Conservation (phyloP, 1,140 invertebrate species). For the Hypsibius dujardini region DNA sequence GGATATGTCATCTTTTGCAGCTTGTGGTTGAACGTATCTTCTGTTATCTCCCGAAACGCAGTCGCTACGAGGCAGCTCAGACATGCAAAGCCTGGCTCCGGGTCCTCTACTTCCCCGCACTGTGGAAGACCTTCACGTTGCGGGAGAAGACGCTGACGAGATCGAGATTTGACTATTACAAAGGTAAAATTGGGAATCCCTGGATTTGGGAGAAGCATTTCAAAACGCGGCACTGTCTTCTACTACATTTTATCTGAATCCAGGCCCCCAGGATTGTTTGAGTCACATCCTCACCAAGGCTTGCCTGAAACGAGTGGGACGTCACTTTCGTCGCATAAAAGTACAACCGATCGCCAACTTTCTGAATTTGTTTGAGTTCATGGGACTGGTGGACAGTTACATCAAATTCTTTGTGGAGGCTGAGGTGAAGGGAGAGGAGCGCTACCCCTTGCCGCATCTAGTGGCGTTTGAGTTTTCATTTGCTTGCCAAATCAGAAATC, state of each 20-base stretch:
- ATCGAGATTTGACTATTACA: conserved; percentile 58
- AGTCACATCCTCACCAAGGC: conserved; percentile 54
- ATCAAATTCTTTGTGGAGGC: conserved; percentile 40
- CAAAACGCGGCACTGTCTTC: no score
- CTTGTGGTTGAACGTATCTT: conserved; percentile 54
- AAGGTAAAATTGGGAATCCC: conserved; percentile 46
- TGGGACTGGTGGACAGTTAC: conserved; percentile 57
- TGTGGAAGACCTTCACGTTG: conserved; percentile 53
- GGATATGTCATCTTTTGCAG: not conserved
- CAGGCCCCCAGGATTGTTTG: conserved; percentile 42
- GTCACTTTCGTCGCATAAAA: conserved; percentile 45
- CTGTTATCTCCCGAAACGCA: conserved; percentile 45
- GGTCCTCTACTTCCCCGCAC: conserved; percentile 51
- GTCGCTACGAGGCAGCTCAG: conserved; percentile 50
- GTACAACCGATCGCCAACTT: conserved; percentile 59
- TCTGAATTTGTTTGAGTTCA: conserved; percentile 64
- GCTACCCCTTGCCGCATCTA: conserved; percentile 27
- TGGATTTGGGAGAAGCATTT: conserved; percentile 3
- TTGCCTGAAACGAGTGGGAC: conserved; percentile 51
- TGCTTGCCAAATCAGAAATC: conserved; percentile 49
- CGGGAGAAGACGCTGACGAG: conserved; percentile 53
- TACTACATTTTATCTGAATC: not conserved
- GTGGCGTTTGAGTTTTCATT: conserved; percentile 50
- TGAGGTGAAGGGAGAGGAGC: no score
- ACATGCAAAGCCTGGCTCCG: conserved; percentile 26